These are phyloP conservation scores for Tenebrosternarchus preto DNA, from an alignment of 2,113 vertebrate species.

Conservation along the genomic window DNA sequence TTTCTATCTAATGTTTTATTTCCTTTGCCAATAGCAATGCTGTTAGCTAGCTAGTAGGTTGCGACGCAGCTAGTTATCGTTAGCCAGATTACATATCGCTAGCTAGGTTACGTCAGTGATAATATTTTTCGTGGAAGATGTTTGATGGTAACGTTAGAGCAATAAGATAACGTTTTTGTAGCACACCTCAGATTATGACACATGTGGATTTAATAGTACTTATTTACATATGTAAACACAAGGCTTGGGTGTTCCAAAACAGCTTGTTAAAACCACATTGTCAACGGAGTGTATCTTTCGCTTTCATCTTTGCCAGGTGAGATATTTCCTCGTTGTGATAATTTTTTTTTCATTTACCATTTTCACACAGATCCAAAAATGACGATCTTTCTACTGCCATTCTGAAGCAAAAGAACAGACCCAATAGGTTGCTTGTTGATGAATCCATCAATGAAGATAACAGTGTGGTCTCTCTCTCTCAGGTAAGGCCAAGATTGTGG, in stretches of 20 bases:
- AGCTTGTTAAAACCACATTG: neutral
- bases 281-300: neutral
- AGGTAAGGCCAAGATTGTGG: constrained; percentile 72
- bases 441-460: constrained; percentile 99
- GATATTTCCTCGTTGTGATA: neutral
- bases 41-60: no score
- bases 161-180: neutral
- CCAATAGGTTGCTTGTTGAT: constrained; percentile 97
- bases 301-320: neutral
- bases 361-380: constrained; percentile 83
- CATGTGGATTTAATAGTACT: neutral
- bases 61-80: no score
- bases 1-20: no score
- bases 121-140: constrained; percentile 39
- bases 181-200: neutral
- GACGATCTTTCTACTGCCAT: constrained; percentile 98
- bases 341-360: neutral
- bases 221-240: neutral
- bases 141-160: neutral
- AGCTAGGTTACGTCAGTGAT: neutral
- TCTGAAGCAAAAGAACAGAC: constrained; percentile 97
- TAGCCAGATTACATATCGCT: no score
- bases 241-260: neutral
- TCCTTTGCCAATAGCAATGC: no score
- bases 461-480: constrained; percentile 96